phyloP scores from a whole-genome alignment of 2,888 invertebrate genomes.

The Tillus elongatus region DNA sequence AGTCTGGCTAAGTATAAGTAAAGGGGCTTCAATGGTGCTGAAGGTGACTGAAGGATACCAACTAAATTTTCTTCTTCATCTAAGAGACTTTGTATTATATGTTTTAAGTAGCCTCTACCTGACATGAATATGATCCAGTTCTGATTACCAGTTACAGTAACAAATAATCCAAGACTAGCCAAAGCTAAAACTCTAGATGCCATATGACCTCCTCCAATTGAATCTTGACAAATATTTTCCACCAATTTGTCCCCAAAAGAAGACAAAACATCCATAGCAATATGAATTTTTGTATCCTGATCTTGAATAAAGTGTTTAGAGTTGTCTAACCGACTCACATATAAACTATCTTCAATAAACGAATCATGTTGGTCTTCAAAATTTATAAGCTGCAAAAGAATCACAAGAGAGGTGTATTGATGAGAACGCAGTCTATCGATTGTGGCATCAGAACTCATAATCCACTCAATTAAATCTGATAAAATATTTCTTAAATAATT shows the following conservation, averaged over 20 bases:
- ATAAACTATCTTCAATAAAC: conserved; percentile 45
- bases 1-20: conserved; percentile 86
- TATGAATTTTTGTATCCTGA: conserved; percentile 39
- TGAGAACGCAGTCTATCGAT: conserved; percentile 80
- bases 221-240: conserved; percentile 75
- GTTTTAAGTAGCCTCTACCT: conserved; percentile 65
- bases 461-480: conserved; percentile 73
- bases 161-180: conserved; percentile 68
- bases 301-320: conserved; percentile 34
- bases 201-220: conserved; percentile 79
- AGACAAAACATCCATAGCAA: conserved; percentile 53
- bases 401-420: conserved; percentile 74
- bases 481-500: conserved; percentile 62
- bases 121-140: conserved; percentile 55
- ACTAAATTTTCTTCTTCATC: too few relatives aligned
- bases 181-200: conserved; percentile 84
- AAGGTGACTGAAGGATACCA: too few relatives aligned
- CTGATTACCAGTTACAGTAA: conserved; percentile 64
- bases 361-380: conserved; percentile 24
- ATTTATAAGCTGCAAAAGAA: conserved; percentile 68
- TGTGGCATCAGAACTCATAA: conserved; percentile 67
- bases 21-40: conserved; percentile 54
- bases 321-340: conserved; percentile 59
- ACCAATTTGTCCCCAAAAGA: conserved; percentile 74
- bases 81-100: conserved; percentile 70